phyloP scores from a whole-genome alignment of 2,797 vertebrate genomes.

The Champsocephalus esox region DNA sequence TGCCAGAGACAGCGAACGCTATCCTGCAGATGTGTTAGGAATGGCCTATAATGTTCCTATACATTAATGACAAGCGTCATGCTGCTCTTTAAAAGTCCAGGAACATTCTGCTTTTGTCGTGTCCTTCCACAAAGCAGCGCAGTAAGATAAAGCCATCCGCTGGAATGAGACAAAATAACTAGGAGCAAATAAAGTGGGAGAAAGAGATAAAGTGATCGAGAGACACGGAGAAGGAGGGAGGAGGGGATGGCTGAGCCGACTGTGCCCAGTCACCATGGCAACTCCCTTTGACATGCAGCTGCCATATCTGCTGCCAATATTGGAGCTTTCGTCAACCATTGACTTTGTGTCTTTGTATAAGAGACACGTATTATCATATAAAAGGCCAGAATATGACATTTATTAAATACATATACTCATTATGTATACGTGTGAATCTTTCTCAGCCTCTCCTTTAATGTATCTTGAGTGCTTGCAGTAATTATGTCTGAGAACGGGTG shows the following conservation, averaged over 20 bases:
- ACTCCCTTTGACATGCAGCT: slow-evolving; percentile 79
- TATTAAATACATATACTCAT: slow-evolving; percentile 3
- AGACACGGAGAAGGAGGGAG: neutral
- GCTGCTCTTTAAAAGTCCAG: slow-evolving; percentile 7
- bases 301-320: slow-evolving; percentile 75
- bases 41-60: slow-evolving; percentile 2
- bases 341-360: slow-evolving; percentile 32
- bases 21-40: slow-evolving; percentile 26
- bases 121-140: neutral
- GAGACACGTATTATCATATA: neutral
- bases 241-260: slow-evolving; percentile 59
- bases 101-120: slow-evolving; percentile 12
- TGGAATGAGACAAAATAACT: slow-evolving; percentile 54
- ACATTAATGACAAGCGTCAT: slow-evolving; percentile 12
- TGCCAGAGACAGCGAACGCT: slow-evolving; percentile 25
- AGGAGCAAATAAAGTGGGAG: slow-evolving; percentile 26
- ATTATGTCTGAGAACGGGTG: slow-evolving; percentile 62
- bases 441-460: slow-evolving; percentile 49
- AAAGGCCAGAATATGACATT: slow-evolving; percentile 7
- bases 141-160: slow-evolving; percentile 26
- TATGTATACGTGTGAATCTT: slow-evolving; percentile 22
- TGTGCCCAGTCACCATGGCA: slow-evolving; percentile 80
- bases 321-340: slow-evolving; percentile 46
- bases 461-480: slow-evolving; percentile 57
- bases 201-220: slow-evolving; percentile 9